Percentiles rank a stretch among this genome's conserved stretches.
These are phyloP conservation scores for Mesitornis unicolor DNA, from an alignment of 2,113 vertebrate genomes.

Conservation along the genomic window DNA sequence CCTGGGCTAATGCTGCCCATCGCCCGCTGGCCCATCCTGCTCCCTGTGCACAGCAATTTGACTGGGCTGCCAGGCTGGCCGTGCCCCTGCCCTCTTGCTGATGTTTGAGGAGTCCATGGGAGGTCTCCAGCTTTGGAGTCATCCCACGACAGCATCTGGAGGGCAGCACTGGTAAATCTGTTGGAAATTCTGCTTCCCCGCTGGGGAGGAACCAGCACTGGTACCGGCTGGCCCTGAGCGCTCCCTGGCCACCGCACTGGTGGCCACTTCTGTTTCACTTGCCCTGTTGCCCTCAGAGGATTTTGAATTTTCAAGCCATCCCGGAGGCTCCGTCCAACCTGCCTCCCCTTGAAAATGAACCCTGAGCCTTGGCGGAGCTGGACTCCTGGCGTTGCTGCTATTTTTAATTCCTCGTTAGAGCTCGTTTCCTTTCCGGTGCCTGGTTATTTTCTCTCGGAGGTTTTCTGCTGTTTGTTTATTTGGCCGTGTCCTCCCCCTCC, in stretches of 20 bases:
- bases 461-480: conserved; percentile 59
- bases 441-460: conserved; percentile 56
- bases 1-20: background rate
- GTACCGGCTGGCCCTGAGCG: background rate
- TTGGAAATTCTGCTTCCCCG: background rate
- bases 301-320: background rate
- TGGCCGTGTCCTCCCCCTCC: background rate
- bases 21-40: accelerated
- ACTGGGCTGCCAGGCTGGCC: background rate
- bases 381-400: background rate
- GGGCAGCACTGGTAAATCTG: background rate
- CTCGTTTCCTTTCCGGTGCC: conserved; percentile 60
- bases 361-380: background rate
- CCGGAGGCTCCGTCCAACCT: background rate
- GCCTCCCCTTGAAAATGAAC: background rate
- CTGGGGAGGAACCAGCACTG: background rate
- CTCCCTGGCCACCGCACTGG: background rate
- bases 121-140: background rate
- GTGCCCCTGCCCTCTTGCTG: no score
- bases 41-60: background rate
- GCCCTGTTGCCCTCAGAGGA: background rate
- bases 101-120: background rate
- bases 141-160: background rate
- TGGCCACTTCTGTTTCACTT: background rate
- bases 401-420: conserved; percentile 54